Percentiles rank a stretch among this genome's conserved stretches.
These are phyloP conservation scores for Macaria notata DNA, from an alignment of 2,888 invertebrate species.

Conservation along the genomic window DNA sequence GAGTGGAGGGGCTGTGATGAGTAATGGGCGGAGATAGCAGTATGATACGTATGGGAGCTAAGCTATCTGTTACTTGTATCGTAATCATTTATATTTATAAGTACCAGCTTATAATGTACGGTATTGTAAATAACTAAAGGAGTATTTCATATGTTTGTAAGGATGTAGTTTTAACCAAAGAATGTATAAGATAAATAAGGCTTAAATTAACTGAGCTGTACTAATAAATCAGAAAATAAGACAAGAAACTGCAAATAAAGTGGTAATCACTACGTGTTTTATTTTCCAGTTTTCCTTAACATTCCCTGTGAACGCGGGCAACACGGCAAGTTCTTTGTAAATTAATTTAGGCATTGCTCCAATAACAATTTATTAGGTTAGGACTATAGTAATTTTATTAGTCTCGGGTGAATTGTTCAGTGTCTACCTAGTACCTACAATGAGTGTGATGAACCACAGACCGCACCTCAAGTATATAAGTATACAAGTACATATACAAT, in stretches of 20 bases:
- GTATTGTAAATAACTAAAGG: too few relatives aligned
- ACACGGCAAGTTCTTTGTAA: neutral
- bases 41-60: too few relatives aligned
- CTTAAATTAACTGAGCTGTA: too few relatives aligned
- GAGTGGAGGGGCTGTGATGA: neutral
- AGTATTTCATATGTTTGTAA: too few relatives aligned
- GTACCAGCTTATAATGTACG: too few relatives aligned
- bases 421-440: constrained; percentile 18
- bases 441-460: constrained; percentile 15
- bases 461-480: constrained; percentile 16
- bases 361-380: constrained; percentile 4
- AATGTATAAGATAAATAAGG: too few relatives aligned
- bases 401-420: constrained; percentile 19
- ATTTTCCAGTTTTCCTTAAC: neutral
- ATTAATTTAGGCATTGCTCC: constrained; percentile 14
- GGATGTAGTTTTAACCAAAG: too few relatives aligned
- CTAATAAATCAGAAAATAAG: too few relatives aligned
- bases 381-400: constrained; percentile 5
- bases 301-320: neutral
- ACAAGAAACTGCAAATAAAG: too few relatives aligned
- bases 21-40: neutral
- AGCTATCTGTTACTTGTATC: too few relatives aligned
- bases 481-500: neutral
- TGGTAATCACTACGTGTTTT: too few relatives aligned
- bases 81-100: too few relatives aligned